Base-by-base conservation (phyloP, 1,140 invertebrate genomes). In the Drosophila sproati region DNA sequence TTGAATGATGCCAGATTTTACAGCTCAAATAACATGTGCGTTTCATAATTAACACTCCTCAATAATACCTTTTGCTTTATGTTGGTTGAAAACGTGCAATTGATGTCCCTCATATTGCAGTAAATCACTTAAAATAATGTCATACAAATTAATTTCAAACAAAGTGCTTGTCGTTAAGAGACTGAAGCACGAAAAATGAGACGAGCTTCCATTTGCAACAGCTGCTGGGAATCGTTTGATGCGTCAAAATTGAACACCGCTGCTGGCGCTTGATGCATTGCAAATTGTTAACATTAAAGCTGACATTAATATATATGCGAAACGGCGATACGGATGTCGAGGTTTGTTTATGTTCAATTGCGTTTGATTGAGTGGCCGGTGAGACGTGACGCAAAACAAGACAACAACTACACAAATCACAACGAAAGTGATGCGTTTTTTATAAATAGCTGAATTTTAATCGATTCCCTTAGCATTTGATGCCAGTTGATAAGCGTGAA, bases 71-170 rank as follows among this genome's bases (percentile, higher is more conserved):
- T 29, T 3, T 57, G 73, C 63, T 62, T 51, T 62, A 45, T 32
- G 52, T 75, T 61, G 35, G 45, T 39, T 73, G 12, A 12, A 12
- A 12, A 12, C 37, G 28, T 54, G 20, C 8, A 28, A 48, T 71
- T 28, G 28, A 6, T 70, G 20, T 28, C 37, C 54, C n/a, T 28
- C 47, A 71, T 68, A 62, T 70, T 69, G 60, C 71, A 59, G 67
- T 80, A 78, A 78, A 78, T 78, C 68, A 78, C 41, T 62, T 57
- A 10, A 73, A 69, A 73, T 74, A 64, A 50, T 79, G 77, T 54
- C 75, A 87, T 88, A 71, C 82, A 88, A 87, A 74, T 87, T 63
- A 88, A 87, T 87, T 81, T 74, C 62, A 55, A 55, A 50, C 61
- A 82, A 87, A 88, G 51, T 47, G 80, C 61, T 52, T 61, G 73